phyloP scores from a whole-genome alignment of 2,888 invertebrate species.

The Folsomia candida region DNA sequence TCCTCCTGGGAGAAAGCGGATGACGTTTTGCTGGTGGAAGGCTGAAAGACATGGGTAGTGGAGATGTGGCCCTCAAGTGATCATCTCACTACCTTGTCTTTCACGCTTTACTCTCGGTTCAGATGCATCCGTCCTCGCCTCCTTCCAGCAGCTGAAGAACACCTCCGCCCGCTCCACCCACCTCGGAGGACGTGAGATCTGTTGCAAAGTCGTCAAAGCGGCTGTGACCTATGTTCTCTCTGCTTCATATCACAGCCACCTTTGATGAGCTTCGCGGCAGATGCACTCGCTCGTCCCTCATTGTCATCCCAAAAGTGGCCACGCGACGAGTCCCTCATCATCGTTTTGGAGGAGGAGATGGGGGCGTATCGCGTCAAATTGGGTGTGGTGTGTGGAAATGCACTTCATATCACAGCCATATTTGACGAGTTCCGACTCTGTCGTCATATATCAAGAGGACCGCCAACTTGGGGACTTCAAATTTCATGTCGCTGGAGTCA shows the following conservation, averaged over 20 bases:
- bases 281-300: too few relatives aligned
- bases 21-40: slow-evolving; percentile 59
- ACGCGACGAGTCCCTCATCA: not conserved
- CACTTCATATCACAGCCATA: slow-evolving; percentile 86
- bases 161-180: too few relatives aligned
- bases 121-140: too few relatives aligned
- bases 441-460: too few relatives aligned
- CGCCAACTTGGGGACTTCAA: too few relatives aligned
- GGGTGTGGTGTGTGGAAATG: slow-evolving; percentile 68
- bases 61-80: slow-evolving; percentile 71
- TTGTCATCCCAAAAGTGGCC: not conserved
- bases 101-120: slow-evolving; percentile 65
- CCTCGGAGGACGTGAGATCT: slow-evolving; percentile 13
- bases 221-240: slow-evolving; percentile 71
- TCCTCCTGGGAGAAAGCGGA: not conserved
- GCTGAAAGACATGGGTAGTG: slow-evolving; percentile 99
- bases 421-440: slow-evolving; percentile 81
- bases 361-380: slow-evolving; percentile 70
- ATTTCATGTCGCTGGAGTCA: slow-evolving; percentile 12
- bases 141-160: too few relatives aligned
- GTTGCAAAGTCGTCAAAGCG: slow-evolving; percentile 68
- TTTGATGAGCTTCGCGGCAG: slow-evolving; percentile 79
- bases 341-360: slow-evolving; percentile 8
- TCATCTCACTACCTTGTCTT: slow-evolving; percentile 98
- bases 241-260: slow-evolving; percentile 93